Conservation (phyloP, 2,888 invertebrate species). For the Cenopis cana region DNA sequence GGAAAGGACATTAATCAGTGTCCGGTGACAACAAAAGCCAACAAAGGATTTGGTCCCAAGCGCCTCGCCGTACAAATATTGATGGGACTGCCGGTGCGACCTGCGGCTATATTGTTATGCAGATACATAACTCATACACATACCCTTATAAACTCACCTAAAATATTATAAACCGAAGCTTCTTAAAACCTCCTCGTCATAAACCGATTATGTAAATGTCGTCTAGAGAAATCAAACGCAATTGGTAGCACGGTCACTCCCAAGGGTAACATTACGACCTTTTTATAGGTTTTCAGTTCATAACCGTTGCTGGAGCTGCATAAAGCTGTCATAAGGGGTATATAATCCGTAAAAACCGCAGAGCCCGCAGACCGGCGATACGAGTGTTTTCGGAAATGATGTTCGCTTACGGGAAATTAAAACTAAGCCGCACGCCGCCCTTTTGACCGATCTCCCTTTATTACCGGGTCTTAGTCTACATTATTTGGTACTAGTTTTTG, state of each 20-base stretch:
- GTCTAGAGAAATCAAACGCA: constrained; percentile 27
- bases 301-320: constrained; percentile 22
- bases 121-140: constrained; percentile 17
- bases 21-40: constrained; percentile 70
- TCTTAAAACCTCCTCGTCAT: not conserved
- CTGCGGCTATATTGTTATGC: constrained; percentile 44
- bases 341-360: constrained; percentile 34
- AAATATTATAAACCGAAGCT: constrained; percentile 4
- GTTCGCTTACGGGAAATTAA: constrained; percentile 34
- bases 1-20: constrained; percentile 66
- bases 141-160: constrained; percentile 17
- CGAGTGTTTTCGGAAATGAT: constrained; percentile 34
- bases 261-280: constrained; percentile 17
- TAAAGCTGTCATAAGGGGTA: constrained; percentile 35
- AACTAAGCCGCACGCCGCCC: constrained; percentile 25
- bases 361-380: constrained; percentile 2
- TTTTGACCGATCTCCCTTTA: constrained; percentile 15
- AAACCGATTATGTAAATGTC: constrained; percentile 29
- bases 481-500: too few relatives aligned
- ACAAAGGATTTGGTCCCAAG: constrained; percentile 62
- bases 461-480: not conserved
- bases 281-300: constrained; percentile 32
- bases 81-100: constrained; percentile 57
- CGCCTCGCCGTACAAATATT: constrained; percentile 55
- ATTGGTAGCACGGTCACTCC: constrained; percentile 28